phyloP scores from a whole-genome alignment of 53 echinoderm and acorn worm species.

The Actinopyga echinites region DNA sequence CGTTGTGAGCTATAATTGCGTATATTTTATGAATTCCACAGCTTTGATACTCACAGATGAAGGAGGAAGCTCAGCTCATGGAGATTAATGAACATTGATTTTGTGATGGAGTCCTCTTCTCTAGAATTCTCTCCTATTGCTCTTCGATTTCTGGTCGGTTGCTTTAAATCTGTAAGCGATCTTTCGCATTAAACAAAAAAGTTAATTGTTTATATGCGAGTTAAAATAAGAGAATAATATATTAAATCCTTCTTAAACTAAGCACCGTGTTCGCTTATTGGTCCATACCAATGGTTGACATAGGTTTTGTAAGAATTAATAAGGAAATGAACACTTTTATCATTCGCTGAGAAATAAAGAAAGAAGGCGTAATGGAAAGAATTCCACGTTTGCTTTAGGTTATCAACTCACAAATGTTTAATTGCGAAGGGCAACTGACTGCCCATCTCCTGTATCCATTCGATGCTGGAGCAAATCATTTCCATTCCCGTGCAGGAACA shows the following conservation, averaged over 20 bases:
- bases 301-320: too few relatives aligned
- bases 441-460: not conserved
- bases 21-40: too few relatives aligned
- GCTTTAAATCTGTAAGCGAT: not conserved
- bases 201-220: too few relatives aligned
- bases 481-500: slow-evolving; percentile 9
- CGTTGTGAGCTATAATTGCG: too few relatives aligned
- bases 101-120: not conserved
- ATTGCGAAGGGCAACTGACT: not conserved
- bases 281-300: too few relatives aligned
- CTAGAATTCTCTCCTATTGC: not conserved
- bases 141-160: not conserved
- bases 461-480: not conserved
- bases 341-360: not conserved
- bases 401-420: not conserved
- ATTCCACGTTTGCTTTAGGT: not conserved
- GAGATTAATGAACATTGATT: not conserved
- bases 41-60: not conserved
- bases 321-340: too few relatives aligned
- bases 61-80: not conserved
- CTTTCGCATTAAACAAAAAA: not conserved
- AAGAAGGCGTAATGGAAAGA: not conserved
- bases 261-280: too few relatives aligned
- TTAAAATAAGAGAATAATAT: too few relatives aligned
- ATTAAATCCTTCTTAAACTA: too few relatives aligned